Evolutionary conservation across 2,113 vertebrate genomes (phyloP).

Genomic region (Formicarius rufipectus): DNA sequence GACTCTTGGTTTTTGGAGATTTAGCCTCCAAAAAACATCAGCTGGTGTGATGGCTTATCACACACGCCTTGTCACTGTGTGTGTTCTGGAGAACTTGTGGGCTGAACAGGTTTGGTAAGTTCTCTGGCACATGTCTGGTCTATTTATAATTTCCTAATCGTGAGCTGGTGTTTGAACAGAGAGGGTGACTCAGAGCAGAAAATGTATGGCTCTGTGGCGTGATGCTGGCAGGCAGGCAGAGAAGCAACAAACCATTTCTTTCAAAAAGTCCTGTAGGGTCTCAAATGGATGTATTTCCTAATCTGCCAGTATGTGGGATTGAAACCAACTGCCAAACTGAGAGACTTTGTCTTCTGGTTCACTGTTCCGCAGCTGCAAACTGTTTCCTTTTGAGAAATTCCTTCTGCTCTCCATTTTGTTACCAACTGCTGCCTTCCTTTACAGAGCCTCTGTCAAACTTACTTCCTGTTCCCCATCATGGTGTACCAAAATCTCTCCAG

Average conservation of each 20-base stretch:
- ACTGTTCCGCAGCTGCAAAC: fast-evolving
- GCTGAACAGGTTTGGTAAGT: conserved; percentile 46
- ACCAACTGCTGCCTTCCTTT: not conserved
- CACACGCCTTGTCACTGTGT: not conserved
- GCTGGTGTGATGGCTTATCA: not conserved
- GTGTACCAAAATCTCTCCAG: not conserved
- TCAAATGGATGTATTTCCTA: not conserved
- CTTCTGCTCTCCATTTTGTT: not conserved
- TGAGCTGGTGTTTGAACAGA: conserved; percentile 27
- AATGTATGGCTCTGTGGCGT: not conserved
- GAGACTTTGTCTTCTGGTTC: not conserved
- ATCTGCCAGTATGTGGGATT: not conserved
- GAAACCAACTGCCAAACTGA: not conserved
- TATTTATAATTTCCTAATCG: conserved; percentile 58
- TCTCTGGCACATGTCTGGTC: conserved; percentile 28
- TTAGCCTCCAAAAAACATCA: not conserved
- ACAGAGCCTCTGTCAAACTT: not conserved
- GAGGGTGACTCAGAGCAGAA: conserved; percentile 19
- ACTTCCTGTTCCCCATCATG: not conserved
- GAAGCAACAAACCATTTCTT: not conserved
- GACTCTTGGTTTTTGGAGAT: not conserved
- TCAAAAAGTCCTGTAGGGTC: not conserved
- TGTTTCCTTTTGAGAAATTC: not conserved
- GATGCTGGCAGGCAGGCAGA: not conserved
- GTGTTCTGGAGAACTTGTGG: not conserved